Conservation (phyloP, 2,888 invertebrate species). For the Hemithea aestivaria region DNA sequence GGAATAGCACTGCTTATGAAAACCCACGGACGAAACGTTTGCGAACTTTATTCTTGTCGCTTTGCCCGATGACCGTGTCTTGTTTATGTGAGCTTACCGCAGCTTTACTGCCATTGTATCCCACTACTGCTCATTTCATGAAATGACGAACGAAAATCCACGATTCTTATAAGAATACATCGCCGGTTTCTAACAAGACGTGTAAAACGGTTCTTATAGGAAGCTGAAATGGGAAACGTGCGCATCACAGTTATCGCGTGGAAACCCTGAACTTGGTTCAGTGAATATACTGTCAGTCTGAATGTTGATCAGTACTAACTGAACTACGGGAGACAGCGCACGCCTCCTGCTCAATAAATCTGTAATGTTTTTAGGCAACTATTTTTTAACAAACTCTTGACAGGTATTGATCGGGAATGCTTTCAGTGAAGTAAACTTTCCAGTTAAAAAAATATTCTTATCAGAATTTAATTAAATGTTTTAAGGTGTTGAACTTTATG, state of each 20-base stretch:
- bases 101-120: conserved; percentile 46
- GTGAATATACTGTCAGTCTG: conserved; percentile 17
- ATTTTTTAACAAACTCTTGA: neutral
- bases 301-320: conserved; percentile 57
- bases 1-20: conserved; percentile 29
- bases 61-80: conserved; percentile 47
- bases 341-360: conserved; percentile 29
- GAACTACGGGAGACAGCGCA: conserved; percentile 43
- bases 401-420: neutral
- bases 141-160: conserved; percentile 1
- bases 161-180: conserved; percentile 25
- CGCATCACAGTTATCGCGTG: conserved; percentile 25
- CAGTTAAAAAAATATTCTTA: too few species aligned
- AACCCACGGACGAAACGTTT: conserved; percentile 35
- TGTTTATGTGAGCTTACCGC: conserved; percentile 34
- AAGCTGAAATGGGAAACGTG: conserved; percentile 40
- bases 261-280: conserved; percentile 26
- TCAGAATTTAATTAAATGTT: too few species aligned
- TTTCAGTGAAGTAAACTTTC: conserved; percentile 8
- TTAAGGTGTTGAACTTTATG: too few species aligned
- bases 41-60: conserved; percentile 43
- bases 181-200: conserved; percentile 17
- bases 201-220: conserved; percentile 1
- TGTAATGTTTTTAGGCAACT: conserved; percentile 6
- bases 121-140: conserved; percentile 26